These are phyloP conservation scores for Diaperis boleti DNA, from an alignment of 2,888 invertebrate genomes.

Conservation along the genomic window DNA sequence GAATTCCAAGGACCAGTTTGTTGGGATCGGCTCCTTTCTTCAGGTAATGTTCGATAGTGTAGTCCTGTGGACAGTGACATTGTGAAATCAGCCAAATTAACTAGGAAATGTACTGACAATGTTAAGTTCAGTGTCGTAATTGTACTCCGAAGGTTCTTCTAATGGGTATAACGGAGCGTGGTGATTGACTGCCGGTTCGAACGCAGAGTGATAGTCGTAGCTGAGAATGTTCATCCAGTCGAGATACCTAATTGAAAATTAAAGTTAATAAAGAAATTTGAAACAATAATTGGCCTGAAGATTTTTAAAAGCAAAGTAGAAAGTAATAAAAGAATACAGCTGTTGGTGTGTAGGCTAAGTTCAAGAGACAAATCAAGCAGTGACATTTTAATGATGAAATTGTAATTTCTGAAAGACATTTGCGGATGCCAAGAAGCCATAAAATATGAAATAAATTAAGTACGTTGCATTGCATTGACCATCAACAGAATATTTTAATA, in stretches of 20 bases:
- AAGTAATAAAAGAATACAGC: too few species aligned
- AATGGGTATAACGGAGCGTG: slow-evolving; percentile 88
- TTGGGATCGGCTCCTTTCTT: slow-evolving; percentile 82
- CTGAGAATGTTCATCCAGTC: slow-evolving; percentile 94
- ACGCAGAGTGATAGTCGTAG: slow-evolving; percentile 94
- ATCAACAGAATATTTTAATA: too few species aligned
- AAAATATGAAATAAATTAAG: too few species aligned
- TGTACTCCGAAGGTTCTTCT: slow-evolving; percentile 88
- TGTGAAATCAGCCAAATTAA: not conserved
- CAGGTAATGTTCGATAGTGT: slow-evolving; percentile 85
- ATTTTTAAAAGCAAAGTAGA: too few species aligned
- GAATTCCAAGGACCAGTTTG: slow-evolving; percentile 88
- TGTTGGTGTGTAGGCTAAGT: too few species aligned
- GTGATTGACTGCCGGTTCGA: slow-evolving; percentile 91
- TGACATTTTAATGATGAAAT: too few species aligned
- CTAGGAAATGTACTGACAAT: slow-evolving; percentile 76
- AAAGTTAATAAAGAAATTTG: too few species aligned
- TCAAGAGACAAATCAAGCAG: too few species aligned
- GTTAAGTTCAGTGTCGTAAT: slow-evolving; percentile 87
- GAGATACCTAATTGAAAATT: slow-evolving; percentile 71
- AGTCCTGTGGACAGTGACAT: slow-evolving; percentile 72
- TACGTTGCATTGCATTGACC: too few species aligned
- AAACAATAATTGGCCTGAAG: too few species aligned
- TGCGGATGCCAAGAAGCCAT: too few species aligned
- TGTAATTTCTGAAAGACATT: too few species aligned